Evolutionary conservation across 2,888 invertebrate species (phyloP).

Genomic region (Ophion costatus): DNA sequence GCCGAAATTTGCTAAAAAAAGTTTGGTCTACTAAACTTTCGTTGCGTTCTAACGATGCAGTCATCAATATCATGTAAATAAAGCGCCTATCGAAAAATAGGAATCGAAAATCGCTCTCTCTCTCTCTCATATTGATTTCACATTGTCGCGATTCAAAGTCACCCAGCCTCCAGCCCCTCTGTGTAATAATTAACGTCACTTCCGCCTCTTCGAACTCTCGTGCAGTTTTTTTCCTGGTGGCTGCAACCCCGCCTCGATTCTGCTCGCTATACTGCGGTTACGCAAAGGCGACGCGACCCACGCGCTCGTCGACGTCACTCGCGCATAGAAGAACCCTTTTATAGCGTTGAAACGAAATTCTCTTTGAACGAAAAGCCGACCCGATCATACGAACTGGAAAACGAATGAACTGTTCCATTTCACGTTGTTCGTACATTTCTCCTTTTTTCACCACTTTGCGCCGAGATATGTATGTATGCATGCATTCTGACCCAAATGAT

Average conservation of each 20-base stretch:
- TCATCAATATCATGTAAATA: background rate
- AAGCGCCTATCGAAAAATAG: too few species aligned
- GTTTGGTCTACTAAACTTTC: too few species aligned
- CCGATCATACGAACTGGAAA: background rate
- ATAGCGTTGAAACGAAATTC: constrained; percentile 15
- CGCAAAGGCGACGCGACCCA: background rate
- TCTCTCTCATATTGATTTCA: background rate
- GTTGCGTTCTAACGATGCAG: too few species aligned
- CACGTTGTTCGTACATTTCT: background rate
- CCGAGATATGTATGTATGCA: background rate
- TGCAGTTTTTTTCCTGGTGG: background rate
- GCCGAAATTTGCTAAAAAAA: too few species aligned
- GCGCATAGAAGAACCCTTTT: background rate
- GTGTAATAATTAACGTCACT: background rate
- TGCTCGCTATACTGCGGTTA: background rate
- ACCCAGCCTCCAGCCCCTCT: background rate
- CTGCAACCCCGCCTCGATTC: background rate
- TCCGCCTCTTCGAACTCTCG: background rate
- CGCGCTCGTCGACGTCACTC: background rate
- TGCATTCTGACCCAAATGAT: constrained; percentile 53
- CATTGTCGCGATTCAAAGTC: background rate
- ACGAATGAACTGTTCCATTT: constrained; percentile 10
- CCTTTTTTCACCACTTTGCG: background rate
- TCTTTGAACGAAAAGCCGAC: background rate
- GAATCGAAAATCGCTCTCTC: background rate